Evolutionary conservation across 2,888 invertebrate genomes (phyloP).

Genomic region (Diarsia brunnea): DNA sequence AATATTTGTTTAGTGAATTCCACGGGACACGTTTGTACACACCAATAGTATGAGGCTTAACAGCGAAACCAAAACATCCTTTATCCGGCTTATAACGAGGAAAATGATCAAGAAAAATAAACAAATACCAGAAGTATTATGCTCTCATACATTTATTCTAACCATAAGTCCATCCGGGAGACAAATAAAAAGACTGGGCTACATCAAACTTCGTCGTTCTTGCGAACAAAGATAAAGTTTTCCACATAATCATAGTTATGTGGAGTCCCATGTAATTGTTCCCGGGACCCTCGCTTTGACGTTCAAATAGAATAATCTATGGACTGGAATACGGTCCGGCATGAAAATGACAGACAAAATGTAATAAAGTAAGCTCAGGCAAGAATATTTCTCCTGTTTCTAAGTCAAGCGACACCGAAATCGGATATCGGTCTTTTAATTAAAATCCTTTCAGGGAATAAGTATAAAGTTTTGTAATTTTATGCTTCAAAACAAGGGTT

Average conservation of each 20-base stretch:
- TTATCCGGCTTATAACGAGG: slow-evolving; percentile 36
- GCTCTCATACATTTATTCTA: slow-evolving; percentile 53
- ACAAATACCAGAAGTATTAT: slow-evolving; percentile 46
- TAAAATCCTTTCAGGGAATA: slow-evolving; percentile 57
- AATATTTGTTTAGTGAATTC: no score
- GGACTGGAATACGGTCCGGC: slow-evolving; percentile 9
- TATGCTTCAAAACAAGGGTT: slow-evolving; percentile 40
- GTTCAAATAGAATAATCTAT: slow-evolving; percentile 63
- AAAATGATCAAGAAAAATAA: slow-evolving; percentile 56
- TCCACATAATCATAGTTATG: slow-evolving; percentile 58
- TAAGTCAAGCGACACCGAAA: slow-evolving; percentile 51
- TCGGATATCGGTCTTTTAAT: slow-evolving; percentile 63
- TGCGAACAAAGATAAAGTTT: slow-evolving; percentile 59
- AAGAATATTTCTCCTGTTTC: slow-evolving; percentile 53
- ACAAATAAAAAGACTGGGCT: slow-evolving; percentile 61
- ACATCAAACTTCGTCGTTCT: slow-evolving; percentile 56
- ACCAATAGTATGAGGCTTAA: neutral
- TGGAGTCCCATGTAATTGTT: slow-evolving; percentile 61
- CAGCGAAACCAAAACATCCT: slow-evolving; percentile 21
- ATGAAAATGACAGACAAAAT: slow-evolving; percentile 55
- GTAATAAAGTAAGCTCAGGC: slow-evolving; percentile 25
- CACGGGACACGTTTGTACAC: neutral
- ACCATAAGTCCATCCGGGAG: slow-evolving; percentile 45
- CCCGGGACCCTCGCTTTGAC: slow-evolving; percentile 45
- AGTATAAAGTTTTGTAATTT: slow-evolving; percentile 59